Base-by-base conservation (phyloP, 2,797 vertebrate genomes). In the Phoxinus dragarum region DNA sequence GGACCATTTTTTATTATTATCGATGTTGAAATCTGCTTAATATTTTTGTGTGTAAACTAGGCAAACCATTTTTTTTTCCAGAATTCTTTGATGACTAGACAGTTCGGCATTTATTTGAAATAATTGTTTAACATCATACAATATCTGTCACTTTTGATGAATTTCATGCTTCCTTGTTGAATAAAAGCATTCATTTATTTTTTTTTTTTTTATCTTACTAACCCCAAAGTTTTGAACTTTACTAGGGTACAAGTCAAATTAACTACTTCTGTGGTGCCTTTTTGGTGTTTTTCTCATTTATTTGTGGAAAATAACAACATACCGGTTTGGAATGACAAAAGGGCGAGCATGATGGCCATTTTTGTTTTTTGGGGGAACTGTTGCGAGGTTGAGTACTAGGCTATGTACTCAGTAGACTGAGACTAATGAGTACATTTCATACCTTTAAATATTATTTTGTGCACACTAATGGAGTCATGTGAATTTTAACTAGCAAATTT, bases 401-500 rank as follows among this genome's bases (percentile, higher is more conserved):
- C 27, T 74, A 11, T 44, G 17, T 42, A 40, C 67, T 71, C 34
- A 40, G 21, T n/a, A 47, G 54, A 44, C 17, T 73, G 44, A 80
- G 77, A 44, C 21, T 47, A 14, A 75, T 83, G 44, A 16, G 23
- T 27, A 44, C 64, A 68, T 56, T 77, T 85, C 31, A 66, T 74
- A 47, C 44, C 77, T n/a, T 81, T 77, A 81, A 80, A 52, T 73
- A 59, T 49, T 47, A 64, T 81, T 86, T 85, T 83, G 47, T 73
- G 59, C 34, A 75, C 42, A 38, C 75, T 81, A 76, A 59, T 8
- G 34, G 8, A 76, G 44, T 40, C 31, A 42, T 49, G 34, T 74
- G 56, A 61, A 44, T 47, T 66, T 66, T 16, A 87, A 87, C 74
- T 42, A 52, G 54, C 34, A 71, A 38, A 75, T 84, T 83, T 86